Base-by-base conservation (phyloP, 2,113 vertebrate genomes). In the Otolemur garnettii region DNA sequence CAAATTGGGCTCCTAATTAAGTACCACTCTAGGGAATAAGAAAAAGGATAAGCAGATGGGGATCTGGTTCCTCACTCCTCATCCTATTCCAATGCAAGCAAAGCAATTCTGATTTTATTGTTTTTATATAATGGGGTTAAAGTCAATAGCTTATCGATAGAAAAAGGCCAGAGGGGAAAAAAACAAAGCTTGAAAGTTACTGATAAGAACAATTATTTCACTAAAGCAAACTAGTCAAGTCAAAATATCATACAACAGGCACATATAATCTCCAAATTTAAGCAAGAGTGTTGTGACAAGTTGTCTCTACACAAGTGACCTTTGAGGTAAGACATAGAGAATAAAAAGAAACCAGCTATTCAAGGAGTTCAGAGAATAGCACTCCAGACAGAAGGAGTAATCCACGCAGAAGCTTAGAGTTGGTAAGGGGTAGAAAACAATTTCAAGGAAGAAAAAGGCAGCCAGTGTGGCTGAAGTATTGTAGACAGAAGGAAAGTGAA, bases 171-270 rank as follows among this genome's bases (percentile, higher is more conserved):
- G 38, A 71, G 50, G n/a, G 38, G 38, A 38, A 78, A 93, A 66
- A 0, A 53, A 60, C 17, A 86, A 30, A 83, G 11, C 13, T 92
- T 89, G 10, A 69, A 59, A 75, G 45, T 83, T 71, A 93, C 64
- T 55, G 22, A n/a, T 83, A 53, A 64, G 42, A 91, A 84, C 53
- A 45, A 80, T 42, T 78, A 18, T 89, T 79, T 62, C 45, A 90
- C 38, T 53, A 69, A 60, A 85, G 75, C 30, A 84, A 74, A 24
- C 6, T 88, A 42, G 42, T 45, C 33, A 69, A 60, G 42, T 88
- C 62, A 84, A 90, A 91, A 72, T 60, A 87, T 55, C 14, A 84
- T 68, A 35, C 45, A 91, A 95, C 60, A n/a, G 59, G 17, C 22
- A 66, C 22, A 69, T 0, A 45, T 55, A 69, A 45, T 85, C 55